These are phyloP conservation scores for Petrocephalus schoutedeni DNA, from an alignment of 2,797 vertebrate species.

Conservation along the genomic window DNA sequence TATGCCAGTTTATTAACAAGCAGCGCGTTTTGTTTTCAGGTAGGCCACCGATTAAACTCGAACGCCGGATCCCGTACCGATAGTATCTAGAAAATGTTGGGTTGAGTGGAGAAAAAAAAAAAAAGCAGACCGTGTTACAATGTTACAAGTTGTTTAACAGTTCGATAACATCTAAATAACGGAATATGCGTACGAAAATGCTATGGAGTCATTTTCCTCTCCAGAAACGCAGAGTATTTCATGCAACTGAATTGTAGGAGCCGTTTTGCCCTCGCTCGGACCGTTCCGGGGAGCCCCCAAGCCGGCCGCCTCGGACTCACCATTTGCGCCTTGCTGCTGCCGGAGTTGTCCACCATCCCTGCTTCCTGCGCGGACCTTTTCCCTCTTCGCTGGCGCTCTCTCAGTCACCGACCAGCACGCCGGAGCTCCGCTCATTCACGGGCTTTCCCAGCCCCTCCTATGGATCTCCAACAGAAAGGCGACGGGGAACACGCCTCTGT, in stretches of 20 bases:
- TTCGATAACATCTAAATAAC: not conserved
- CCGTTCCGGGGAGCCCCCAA: not conserved
- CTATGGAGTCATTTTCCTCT: not conserved
- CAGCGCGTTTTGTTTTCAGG: not conserved
- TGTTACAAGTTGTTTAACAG: not conserved
- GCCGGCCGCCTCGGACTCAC: conserved; percentile 53
- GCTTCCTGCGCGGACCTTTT: conserved; percentile 45
- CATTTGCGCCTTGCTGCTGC: conserved; percentile 69
- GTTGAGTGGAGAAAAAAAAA: not conserved
- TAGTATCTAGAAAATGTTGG: not conserved
- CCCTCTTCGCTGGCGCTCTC: conserved; percentile 54
- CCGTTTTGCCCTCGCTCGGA: not conserved
- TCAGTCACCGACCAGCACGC: conserved; percentile 62
- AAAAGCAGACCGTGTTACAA: not conserved
- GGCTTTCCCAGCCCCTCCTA: conserved; percentile 19
- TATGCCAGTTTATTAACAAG: not conserved
- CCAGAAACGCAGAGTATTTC: not conserved
- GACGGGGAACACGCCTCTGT: not conserved
- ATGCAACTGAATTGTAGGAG: not conserved
- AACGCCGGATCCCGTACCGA: not conserved
- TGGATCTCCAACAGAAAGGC: not conserved
- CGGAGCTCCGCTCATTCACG: conserved; percentile 38
- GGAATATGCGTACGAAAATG: not conserved
- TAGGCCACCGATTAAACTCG: not conserved
- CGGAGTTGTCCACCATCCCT: conserved; percentile 76